phyloP scores from a whole-genome alignment of 1,140 invertebrate species.

The Conus ventricosus region DNA sequence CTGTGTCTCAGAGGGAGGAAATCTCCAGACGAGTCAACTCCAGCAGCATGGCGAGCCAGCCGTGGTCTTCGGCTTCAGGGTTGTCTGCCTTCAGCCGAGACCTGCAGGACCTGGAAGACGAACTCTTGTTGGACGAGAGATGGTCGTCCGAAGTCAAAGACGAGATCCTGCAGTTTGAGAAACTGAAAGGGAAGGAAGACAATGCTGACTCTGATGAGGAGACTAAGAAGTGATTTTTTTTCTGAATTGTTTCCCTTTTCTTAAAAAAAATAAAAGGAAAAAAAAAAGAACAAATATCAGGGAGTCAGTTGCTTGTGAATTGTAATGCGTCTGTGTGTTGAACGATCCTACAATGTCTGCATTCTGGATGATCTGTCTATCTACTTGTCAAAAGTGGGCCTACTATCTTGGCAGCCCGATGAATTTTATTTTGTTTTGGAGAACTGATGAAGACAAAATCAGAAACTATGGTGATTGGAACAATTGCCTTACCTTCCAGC shows the following conservation, averaged over 20 bases:
- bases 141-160: not conserved
- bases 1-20: slow-evolving; percentile 8
- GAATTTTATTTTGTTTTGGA: too few relatives aligned
- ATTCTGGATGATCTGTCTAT: not conserved
- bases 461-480: too few relatives aligned
- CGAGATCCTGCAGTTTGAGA: slow-evolving; percentile 28
- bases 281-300: not conserved
- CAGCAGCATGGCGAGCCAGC: not conserved
- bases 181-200: slow-evolving; percentile 12
- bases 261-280: not conserved
- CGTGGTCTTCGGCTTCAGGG: slow-evolving; percentile 5
- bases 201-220: slow-evolving; percentile 17
- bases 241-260: not conserved
- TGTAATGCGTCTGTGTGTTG: too few relatives aligned
- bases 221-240: not conserved
- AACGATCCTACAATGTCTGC: not conserved
- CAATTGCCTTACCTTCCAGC: too few relatives aligned
- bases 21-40: not conserved
- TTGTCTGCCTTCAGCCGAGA: not conserved
- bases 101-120: not conserved
- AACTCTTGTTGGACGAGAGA: slow-evolving; percentile 1
- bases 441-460: too few relatives aligned
- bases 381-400: not conserved
- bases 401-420: too few relatives aligned
- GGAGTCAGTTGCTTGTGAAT: too few relatives aligned